A percentile compares a stretch with the other conserved stretches of the same genome.
Evolutionary conservation across 2,888 invertebrate genomes (phyloP).

Genomic region (Drosophila helvetica): DNA sequence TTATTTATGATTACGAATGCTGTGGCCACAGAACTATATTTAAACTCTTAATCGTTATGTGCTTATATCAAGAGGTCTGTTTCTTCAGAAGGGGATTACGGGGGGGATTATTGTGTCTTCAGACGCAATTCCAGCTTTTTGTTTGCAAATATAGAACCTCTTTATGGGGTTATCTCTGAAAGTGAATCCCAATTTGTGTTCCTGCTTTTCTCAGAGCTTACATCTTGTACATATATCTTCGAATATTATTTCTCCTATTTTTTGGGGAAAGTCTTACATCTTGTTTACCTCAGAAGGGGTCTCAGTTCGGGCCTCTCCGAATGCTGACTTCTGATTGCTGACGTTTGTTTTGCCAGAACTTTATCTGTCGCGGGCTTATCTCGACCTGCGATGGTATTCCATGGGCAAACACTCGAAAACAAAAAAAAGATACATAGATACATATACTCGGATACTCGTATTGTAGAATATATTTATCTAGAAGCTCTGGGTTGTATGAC

Average conservation of each 20-base stretch:
- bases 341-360: slow-evolving; percentile 37
- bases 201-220: not conserved
- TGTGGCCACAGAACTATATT: slow-evolving; percentile 39
- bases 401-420: slow-evolving; percentile 36
- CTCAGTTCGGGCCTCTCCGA: too few species aligned
- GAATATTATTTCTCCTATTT: too few species aligned
- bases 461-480: slow-evolving; percentile 17
- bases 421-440: slow-evolving; percentile 6
- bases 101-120: not conserved
- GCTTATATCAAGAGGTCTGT: slow-evolving; percentile 2
- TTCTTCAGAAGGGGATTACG: not conserved
- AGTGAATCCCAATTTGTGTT: not conserved
- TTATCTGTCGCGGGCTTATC: slow-evolving; percentile 30
- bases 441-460: not conserved
- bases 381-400: slow-evolving; percentile 22
- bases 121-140: not conserved
- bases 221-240: too few species aligned
- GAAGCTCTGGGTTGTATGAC: slow-evolving; percentile 28
- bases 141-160: too few species aligned
- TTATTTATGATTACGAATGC: slow-evolving; percentile 32
- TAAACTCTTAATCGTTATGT: slow-evolving; percentile 7
- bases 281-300: not conserved
- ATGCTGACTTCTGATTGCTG: slow-evolving; percentile 30
- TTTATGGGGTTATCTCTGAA: not conserved
- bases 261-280: not conserved